Conservation (phyloP, 2,797 vertebrate species). For the Thripadectes ignobilis region DNA sequence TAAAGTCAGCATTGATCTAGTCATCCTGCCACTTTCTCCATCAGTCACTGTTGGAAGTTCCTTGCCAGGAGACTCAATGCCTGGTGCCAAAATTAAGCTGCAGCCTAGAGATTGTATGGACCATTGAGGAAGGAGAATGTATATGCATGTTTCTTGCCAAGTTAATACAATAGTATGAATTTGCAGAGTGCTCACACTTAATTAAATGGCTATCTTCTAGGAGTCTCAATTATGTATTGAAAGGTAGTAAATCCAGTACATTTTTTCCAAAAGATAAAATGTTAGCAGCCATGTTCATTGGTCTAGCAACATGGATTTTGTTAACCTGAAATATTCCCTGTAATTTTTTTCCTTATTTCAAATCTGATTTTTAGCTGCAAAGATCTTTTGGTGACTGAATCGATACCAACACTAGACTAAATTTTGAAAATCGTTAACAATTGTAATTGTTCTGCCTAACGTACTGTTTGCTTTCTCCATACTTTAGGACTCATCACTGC, state of each 20-base stretch:
- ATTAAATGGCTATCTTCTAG: background rate
- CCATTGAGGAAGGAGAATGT: background rate
- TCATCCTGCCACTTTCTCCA: background rate
- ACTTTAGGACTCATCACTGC: conserved; percentile 86
- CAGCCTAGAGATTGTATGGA: background rate
- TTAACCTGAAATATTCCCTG: background rate
- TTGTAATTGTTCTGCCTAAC: background rate
- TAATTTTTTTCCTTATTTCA: background rate
- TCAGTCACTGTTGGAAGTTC: background rate
- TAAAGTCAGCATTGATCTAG: background rate
- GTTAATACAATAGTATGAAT: background rate
- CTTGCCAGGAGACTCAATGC: background rate
- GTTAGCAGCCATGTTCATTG: background rate
- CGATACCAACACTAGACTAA: background rate
- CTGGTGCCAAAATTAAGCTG: background rate
- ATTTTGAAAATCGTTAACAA: background rate
- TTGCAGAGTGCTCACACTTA: background rate
- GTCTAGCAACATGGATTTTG: background rate
- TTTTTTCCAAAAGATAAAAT: background rate
- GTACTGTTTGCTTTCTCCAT: background rate
- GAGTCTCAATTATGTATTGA: background rate
- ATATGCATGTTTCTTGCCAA: background rate
- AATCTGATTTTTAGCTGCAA: background rate
- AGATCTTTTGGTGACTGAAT: background rate
- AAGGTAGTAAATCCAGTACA: background rate